These are phyloP conservation scores for Halcyon chelicuti DNA, from an alignment of 2,797 vertebrate species.

Conservation along the genomic window DNA sequence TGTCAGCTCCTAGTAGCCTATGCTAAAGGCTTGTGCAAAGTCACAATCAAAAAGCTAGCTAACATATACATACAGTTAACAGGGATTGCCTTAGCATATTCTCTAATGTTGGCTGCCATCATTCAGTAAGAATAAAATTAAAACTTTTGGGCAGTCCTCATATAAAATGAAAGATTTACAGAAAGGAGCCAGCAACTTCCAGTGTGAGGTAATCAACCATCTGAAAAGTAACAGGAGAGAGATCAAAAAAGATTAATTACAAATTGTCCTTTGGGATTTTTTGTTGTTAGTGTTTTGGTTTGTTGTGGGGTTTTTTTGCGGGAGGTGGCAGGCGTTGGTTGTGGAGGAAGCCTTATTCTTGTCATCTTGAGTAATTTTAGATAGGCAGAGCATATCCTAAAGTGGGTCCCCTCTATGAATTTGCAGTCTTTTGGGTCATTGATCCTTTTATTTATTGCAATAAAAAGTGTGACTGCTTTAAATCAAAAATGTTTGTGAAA, in stretches of 20 bases:
- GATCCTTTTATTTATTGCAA: neutral
- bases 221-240: neutral
- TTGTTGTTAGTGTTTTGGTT: neutral
- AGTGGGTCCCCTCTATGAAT: neutral
- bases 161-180: neutral
- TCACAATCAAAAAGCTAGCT: neutral
- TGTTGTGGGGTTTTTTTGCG: rapidly evolving
- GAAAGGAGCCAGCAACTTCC: neutral
- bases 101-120: neutral
- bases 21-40: neutral
- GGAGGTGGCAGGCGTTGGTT: too few species aligned
- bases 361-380: neutral
- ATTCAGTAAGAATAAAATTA: neutral
- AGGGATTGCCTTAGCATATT: neutral
- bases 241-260: slow-evolving; percentile 23
- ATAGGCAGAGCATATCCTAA: neutral
- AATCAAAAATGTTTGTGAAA: neutral
- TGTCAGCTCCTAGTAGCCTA: neutral
- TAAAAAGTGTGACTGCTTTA: neutral
- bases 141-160: neutral
- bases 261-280: neutral
- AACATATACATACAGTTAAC: neutral
- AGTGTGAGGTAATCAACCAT: neutral
- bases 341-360: neutral
- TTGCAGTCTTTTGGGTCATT: neutral